phyloP scores from a whole-genome alignment of 1,140 invertebrate species.

The Drosophila kurseongensis region DNA sequence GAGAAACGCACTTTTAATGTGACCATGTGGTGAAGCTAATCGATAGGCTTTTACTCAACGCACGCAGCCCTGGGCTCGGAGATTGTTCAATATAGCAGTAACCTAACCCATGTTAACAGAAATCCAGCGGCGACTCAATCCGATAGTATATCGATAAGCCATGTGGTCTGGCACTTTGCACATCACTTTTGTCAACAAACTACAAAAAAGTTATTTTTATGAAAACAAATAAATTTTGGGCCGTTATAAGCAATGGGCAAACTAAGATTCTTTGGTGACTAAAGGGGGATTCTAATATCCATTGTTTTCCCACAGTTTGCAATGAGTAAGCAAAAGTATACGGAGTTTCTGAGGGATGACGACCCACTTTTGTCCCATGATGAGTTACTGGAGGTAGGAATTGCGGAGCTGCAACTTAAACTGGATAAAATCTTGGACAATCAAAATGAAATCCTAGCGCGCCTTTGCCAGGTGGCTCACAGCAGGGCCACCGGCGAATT shows the following conservation, averaged over 20 bases:
- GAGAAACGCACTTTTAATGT: slow-evolving; percentile 75
- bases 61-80: not conserved
- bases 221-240: too few relatives aligned
- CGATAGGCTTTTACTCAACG: not conserved
- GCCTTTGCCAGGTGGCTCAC: slow-evolving; percentile 3
- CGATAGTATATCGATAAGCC: not conserved
- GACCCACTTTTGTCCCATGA: slow-evolving; percentile 3
- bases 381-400: not conserved
- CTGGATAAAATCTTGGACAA: slow-evolving; percentile 22
- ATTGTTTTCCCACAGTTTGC: not conserved
- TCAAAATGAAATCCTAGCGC: slow-evolving; percentile 21
- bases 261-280: not conserved
- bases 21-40: not conserved
- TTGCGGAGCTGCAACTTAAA: slow-evolving; percentile 17
- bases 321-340: slow-evolving; percentile 2
- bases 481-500: not conserved
- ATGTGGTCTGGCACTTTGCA: not conserved
- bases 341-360: not conserved
- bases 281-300: not conserved
- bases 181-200: slow-evolving; percentile 15
- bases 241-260: not conserved
- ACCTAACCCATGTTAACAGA: not conserved
- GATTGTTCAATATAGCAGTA: not conserved
- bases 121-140: too few relatives aligned
- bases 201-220: not conserved